Evolutionary conservation across 2,888 invertebrate species (phyloP), one percentile per base, ranked within the genome.

Genomic region (Nycteola revayana): DNA sequence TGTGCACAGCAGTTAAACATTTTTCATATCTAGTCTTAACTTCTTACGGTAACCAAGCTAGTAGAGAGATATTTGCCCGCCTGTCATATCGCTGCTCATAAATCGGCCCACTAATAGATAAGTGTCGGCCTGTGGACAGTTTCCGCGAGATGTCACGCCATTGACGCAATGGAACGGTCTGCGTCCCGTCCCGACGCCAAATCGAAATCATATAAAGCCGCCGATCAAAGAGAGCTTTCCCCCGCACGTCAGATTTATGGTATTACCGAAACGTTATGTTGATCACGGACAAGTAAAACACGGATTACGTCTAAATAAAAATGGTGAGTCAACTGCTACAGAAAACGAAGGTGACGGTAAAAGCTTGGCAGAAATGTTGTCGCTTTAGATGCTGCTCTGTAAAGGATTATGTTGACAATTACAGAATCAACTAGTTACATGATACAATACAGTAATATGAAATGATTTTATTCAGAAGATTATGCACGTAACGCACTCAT

Each of bases 211-310:
- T 69, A 84, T 86, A 82, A 78, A 68, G 62, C 73, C 70, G 48
- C 75, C 69, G 84, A 86, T 87, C 84, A 83, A 84, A 85, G 83
- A 66, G 60, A 78, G 68, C 60, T 76, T 68, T 76, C 66, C 72
- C 68, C 66, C 59, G 60, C 53, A 42, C 48, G 39, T 39, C 51
- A 53, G 66, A 73, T 75, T 76, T 76, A 75, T 70, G 57, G 47
- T 59, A 68, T 64, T 55, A 58, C 57, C 36, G 36, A 52, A 58
- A 49, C 50, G 56, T 53, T 56, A 40, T 51, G 50, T 58, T 53
- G 59, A 58, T 46, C 38, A 26, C 36, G 25, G 28, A 31, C 25
- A 32, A 26, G 36, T 43, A 41, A 50, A 46, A 44, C 42, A 49
- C 25, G 44, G 39, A 49, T 50, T 49, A 56, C 21, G 34, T 56